Percentiles rank a stretch among this genome's conserved stretches.
Evolutionary conservation across 2,797 vertebrate species (phyloP).

Genomic region (Oreortyx pictus): DNA sequence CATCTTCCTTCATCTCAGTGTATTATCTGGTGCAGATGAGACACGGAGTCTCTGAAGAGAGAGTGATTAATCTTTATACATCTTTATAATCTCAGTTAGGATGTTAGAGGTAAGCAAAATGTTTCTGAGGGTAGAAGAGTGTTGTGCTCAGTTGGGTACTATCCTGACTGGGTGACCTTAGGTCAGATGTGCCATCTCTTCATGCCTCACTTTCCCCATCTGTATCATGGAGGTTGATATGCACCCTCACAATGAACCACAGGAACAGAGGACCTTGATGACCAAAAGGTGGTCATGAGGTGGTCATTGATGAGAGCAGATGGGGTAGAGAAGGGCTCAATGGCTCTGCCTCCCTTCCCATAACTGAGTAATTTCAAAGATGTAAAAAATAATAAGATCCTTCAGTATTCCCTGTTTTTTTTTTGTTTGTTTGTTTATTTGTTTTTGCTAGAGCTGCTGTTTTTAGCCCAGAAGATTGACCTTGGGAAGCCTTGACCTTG

Average conservation of each 20-base stretch:
- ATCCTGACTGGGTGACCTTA: background rate
- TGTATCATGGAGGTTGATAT: background rate
- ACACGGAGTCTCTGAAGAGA: background rate
- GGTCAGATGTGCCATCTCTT: rapidly evolving
- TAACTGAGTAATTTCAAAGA: background rate
- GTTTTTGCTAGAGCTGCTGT: background rate
- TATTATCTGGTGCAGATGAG: background rate
- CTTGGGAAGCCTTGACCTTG: background rate
- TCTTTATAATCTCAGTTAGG: background rate
- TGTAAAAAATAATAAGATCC: background rate
- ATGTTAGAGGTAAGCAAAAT: background rate
- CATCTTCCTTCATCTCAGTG: background rate
- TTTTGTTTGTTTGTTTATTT: background rate
- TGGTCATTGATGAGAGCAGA: background rate
- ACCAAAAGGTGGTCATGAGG: background rate
- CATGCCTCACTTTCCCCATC: background rate
- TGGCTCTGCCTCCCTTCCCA: background rate
- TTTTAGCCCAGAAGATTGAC: background rate
- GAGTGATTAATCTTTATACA: background rate
- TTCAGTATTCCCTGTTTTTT: background rate
- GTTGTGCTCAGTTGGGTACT: no score
- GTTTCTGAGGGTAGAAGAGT: background rate
- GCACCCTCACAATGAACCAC: background rate
- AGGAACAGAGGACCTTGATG: background rate
- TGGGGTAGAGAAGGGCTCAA: background rate